A percentile compares a stretch with the other conserved stretches of the same genome.
Conservation (phyloP, 1,140 invertebrate genomes). For the Hylaeus volcanicus region DNA sequence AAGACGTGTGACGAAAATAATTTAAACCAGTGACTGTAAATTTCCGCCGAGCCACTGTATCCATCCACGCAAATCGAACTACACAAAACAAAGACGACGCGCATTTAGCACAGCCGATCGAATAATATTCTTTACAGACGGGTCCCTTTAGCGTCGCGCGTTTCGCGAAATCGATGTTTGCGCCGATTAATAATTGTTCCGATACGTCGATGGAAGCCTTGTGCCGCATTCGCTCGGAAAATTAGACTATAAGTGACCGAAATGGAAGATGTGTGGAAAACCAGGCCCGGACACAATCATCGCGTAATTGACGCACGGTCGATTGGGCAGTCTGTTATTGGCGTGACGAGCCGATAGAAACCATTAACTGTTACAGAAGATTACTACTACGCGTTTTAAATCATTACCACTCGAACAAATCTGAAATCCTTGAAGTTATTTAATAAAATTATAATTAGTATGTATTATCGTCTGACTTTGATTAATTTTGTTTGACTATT, state of each 20-base stretch:
- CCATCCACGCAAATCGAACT: not conserved
- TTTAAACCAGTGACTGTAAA: not conserved
- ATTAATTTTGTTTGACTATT: too few species aligned
- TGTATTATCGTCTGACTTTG: too few species aligned
- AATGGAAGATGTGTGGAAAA: conserved; percentile 29
- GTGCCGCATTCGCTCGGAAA: conserved; percentile 9
- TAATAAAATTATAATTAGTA: too few species aligned
- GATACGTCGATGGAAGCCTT: conserved; percentile 1
- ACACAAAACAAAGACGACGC: not conserved
- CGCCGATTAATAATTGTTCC: conserved; percentile 13
- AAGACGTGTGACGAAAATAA: not conserved
- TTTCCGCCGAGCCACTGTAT: not conserved
- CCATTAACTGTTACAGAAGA: not conserved
- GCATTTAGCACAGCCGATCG: not conserved
- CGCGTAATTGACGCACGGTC: conserved; percentile 18
- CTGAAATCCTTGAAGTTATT: not conserved
- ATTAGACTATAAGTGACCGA: conserved; percentile 19
- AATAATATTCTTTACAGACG: conserved; percentile 2
- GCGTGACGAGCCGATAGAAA: not conserved
- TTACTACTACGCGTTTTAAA: not conserved
- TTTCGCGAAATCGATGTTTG: conserved; percentile 2
- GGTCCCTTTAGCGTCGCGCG: not conserved
- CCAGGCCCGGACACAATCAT: not conserved
- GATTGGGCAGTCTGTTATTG: conserved; percentile 22
- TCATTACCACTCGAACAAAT: not conserved